Conservation (phyloP, 2,113 vertebrate genomes). For the Amia ocellicauda region DNA sequence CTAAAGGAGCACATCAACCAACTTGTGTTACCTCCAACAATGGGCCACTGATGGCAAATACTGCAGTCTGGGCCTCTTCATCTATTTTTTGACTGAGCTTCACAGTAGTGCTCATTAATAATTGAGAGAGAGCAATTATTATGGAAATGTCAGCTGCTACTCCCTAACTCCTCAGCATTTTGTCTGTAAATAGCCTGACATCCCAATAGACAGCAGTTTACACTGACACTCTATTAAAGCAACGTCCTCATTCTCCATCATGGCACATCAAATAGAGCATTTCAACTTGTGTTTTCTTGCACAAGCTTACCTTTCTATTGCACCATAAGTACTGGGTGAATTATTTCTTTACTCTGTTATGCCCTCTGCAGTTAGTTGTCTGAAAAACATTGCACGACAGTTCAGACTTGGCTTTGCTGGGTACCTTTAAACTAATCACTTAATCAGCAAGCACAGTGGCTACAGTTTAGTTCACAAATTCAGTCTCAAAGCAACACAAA, state of each 20-base stretch:
- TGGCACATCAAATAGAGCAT: not conserved
- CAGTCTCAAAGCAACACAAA: too few relatives aligned
- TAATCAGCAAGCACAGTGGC: too few relatives aligned
- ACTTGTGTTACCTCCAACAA: too few relatives aligned
- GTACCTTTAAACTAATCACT: too few relatives aligned
- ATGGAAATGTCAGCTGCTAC: slow-evolving; percentile 9
- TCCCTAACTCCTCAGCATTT: slow-evolving; percentile 6
- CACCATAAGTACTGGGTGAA: too few relatives aligned
- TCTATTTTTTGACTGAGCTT: slow-evolving; percentile 2
- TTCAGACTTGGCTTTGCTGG: too few relatives aligned
- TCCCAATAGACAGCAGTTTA: not conserved
- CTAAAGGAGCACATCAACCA: too few relatives aligned
- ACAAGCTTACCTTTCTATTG: too few relatives aligned
- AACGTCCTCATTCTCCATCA: slow-evolving; percentile 34
- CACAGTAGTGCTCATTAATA: slow-evolving; percentile 4
- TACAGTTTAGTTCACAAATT: too few relatives aligned
- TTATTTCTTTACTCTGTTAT: not conserved
- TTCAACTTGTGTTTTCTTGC: not conserved
- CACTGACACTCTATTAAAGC: not conserved
- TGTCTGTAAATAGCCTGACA: not conserved
- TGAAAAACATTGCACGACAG: too few relatives aligned
- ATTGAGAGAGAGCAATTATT: slow-evolving; percentile 6
- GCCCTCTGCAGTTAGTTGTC: not conserved
- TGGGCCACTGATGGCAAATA: too few relatives aligned
- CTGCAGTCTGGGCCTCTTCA: not conserved